phyloP scores from a whole-genome alignment of 2,797 vertebrate species.

The Paratrypauchen microcephalus region DNA sequence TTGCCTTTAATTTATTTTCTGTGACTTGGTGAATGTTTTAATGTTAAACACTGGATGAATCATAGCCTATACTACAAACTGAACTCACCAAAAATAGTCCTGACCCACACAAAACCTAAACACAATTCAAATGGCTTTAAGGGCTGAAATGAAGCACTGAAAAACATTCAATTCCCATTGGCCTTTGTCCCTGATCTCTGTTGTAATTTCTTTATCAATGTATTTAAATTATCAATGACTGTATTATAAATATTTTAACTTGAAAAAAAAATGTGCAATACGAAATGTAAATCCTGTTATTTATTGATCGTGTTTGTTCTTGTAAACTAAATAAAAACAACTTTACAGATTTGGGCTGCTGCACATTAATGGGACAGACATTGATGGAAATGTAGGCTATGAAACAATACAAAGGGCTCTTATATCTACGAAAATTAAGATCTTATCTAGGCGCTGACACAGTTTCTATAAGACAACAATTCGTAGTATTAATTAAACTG shows the following conservation, averaged over 20 bases:
- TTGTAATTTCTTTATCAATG: constrained; percentile 88
- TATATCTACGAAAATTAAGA: constrained; percentile 62
- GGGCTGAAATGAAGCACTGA: constrained; percentile 86
- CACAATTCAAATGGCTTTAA: constrained; percentile 53
- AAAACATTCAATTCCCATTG: constrained; percentile 86
- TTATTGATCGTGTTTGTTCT: constrained; percentile 99
- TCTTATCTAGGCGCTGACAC: constrained; percentile 79
- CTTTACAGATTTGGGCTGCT: constrained; percentile 57
- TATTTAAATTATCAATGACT: constrained; percentile 98
- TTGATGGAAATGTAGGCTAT: background rate
- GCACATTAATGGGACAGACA: constrained; percentile 29
- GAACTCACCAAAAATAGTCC: constrained; percentile 51
- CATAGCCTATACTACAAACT: constrained; percentile 47
- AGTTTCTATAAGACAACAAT: constrained; percentile 82
- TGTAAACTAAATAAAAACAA: constrained; percentile 97
- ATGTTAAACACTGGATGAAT: constrained; percentile 73
- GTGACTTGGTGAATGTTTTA: constrained; percentile 77
- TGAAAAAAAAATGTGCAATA: constrained; percentile 98
- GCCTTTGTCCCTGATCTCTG: constrained; percentile 89
- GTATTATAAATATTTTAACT: constrained; percentile 99
- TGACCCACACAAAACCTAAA: constrained; percentile 40
- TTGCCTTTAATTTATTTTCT: constrained; percentile 57
- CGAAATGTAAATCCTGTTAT: constrained; percentile 99
- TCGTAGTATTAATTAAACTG: constrained; percentile 92
- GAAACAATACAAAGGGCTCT: background rate